phyloP scores from a whole-genome alignment of 2,888 invertebrate species.

The Dendrolimus pini region DNA sequence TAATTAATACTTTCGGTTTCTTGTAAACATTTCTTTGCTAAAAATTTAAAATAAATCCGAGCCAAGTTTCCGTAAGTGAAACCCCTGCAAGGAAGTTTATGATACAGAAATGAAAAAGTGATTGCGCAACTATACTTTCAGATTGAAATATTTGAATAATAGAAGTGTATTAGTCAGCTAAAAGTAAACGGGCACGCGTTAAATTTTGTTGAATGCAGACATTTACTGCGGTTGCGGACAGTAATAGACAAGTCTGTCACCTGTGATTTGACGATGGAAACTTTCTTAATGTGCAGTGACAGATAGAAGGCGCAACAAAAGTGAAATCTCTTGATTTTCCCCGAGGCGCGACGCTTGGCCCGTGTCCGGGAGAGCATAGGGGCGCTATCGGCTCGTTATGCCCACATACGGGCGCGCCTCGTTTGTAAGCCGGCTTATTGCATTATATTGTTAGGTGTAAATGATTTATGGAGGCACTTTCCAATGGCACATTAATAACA shows the following conservation, averaged over 20 bases:
- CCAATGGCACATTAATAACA: conserved; percentile 18
- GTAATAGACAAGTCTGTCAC: conserved; percentile 7
- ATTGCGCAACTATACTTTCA: conserved; percentile 1
- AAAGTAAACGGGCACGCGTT: too few relatives aligned
- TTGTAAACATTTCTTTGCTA: conserved; percentile 9
- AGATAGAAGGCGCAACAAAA: conserved; percentile 40
- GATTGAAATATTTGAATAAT: conserved; percentile 3
- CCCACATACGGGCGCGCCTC: conserved; percentile 43
- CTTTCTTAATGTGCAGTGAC: conserved; percentile 16
- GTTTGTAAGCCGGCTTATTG: conserved; percentile 30
- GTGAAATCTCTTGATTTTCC: conserved; percentile 53
- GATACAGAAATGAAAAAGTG: background rate
- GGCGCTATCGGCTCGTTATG: conserved; percentile 52
- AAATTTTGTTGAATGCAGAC: too few relatives aligned
- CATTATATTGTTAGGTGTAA: conserved; percentile 23
- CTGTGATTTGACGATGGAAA: conserved; percentile 12
- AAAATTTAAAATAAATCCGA: background rate
- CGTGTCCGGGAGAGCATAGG: conserved; percentile 39
- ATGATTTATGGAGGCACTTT: conserved; percentile 32
- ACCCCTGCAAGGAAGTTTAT: background rate
- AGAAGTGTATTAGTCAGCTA: background rate
- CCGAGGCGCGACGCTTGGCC: conserved; percentile 19
- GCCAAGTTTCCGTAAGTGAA: background rate
- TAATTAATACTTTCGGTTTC: conserved; percentile 59
- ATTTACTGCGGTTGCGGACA: background rate